Evolutionary conservation across 2,888 invertebrate species (phyloP), one percentile per base, ranked within the genome.

Genomic region (Nowickia ferox): DNA sequence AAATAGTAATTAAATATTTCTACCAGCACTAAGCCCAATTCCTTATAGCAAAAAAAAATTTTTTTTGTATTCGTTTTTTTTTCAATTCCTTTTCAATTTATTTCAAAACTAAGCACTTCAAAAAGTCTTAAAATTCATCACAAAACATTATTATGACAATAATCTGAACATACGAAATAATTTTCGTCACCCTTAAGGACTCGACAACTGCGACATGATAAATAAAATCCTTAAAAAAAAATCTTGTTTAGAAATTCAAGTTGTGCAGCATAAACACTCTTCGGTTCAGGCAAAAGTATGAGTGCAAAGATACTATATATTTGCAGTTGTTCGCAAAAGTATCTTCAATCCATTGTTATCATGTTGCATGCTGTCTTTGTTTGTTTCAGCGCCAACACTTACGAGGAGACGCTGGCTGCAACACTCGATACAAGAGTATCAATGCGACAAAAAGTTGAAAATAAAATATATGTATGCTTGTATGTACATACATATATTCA

Each of bases 341-440:
- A 46, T 66, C 44, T 19, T 15, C 59, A 66, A 77, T 65, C 75
- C 72, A 78, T 85, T 85, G 82, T 85, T 75, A 74, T 82, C 85
- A 63, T n/a, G 63, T 57, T 55, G 78, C n/a, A n/a, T n/a, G 48
- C 65, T 75, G 53, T 51, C 59, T 71, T 63, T 78, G 59, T 76
- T 77, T 72, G 66, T 81, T 65, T 51, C 84, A 71, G 53, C 57
- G 77, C 84, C 78, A 79, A 75, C 69, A 78, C 82, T 72, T 75
- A 72, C 11, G 69, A 57, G 65, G 77, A 71, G 57, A 77, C 65
- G 63, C 10, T 48, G 68, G 38, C 46, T 68, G 19, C 74, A 74
- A n/a, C 63, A 66, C 76, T 76, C 71, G 74, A 69, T 63, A 63
- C 84, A 71, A 77, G 42, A 83, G 77, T 83, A 83, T 83, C 83